Evolutionary conservation across 2,888 invertebrate species (phyloP), one percentile per base, ranked within the genome.

Genomic region (Ethmia dodecea): DNA sequence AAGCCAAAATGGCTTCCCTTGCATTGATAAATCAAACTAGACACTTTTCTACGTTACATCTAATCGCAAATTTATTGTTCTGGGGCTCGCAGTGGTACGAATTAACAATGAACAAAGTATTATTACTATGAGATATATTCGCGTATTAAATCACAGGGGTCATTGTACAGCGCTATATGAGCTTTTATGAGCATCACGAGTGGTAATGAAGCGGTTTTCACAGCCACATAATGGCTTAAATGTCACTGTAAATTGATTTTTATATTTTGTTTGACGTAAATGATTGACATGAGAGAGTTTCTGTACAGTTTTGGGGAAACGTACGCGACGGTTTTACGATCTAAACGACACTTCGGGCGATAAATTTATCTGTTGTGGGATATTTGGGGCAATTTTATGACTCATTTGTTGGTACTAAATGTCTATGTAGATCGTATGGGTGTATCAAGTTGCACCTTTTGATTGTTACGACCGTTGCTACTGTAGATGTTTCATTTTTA

Each of bases 191-290:
- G 54, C 53, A 48, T 57, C 52, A 52, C 57, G 63, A 73, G 73
- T 70, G 60, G 70, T 80, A 84, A 84, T 86, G 84, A 81, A 86
- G 84, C 70, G 59, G 63, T 83, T 72, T 69, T 54, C 61, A 60
- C 61, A 58, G 55, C 67, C 70, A 51, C 78, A 80, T 78, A 75
- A 80, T 73, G 53, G 67, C 54, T 48, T 58, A 53, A 64, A 70
- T 71, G 66, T 60, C 47, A 60, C 53, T 63, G 69, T 77, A 74
- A 83, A 84, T 84, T 79, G 71, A 75, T 75, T 86, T 86, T 86
- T 80, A 86, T 83, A 78, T 67, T 86, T 86, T 86, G 86, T 86
- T 86, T 86, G 86, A 86, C 86, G 55, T 67, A 65, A 73, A 72
- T 83, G 83, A 86, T 86, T 84, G 86, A 86, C 83, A 74, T 74